Evolutionary conservation across 2,797 vertebrate species (phyloP), one percentile per base, ranked within the genome.

Genomic region (Stomatorhinus walkeri): DNA sequence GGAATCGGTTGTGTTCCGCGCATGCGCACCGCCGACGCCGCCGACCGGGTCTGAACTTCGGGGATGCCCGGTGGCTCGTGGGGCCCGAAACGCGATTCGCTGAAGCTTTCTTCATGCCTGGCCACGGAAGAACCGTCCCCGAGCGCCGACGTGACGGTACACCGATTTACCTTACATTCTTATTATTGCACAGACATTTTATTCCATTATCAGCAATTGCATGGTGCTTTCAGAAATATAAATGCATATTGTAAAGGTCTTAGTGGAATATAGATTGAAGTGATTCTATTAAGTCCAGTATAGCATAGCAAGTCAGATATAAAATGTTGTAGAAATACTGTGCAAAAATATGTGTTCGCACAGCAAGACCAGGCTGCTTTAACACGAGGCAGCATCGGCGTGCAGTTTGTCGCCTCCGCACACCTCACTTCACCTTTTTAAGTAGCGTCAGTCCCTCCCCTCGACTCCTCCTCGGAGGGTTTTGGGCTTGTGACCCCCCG

Each of bases 351-450:
- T 36, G 68, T n/a, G 19, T 40, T 81, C 76, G 32, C 22, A 83
- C 76, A 43, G 79, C 40, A 9, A 83, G 43, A 48, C 64, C 10
- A 12, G 3, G 64, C 64, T 4, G 46, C 81, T 19, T 22, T 46
- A 83, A n/a, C 76, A 83, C 76, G 40, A 83, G 68, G 68, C 36
- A 81, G 76, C 19, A 14, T 81, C 76, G 40, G 36, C 40, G 76
- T 43, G 36, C 76, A 81, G 76, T 43, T 16, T 12, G 76, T 43
- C 76, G 40, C 19, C 36, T 43, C 76, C 40, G 76, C 32, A 22
- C 51, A 88, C 87, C 87, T 88, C 72, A 36, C 72, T 72, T 88
- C 87, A 88, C 87, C 87, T 88, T 88, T 28, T 81, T 43, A 19
- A 88, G 61, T 43, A 88, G 64, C 43, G n/a, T 9, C 49, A 54